phyloP scores from a whole-genome alignment of 2,888 invertebrate species.

The Caenorhabditis sp. region DNA sequence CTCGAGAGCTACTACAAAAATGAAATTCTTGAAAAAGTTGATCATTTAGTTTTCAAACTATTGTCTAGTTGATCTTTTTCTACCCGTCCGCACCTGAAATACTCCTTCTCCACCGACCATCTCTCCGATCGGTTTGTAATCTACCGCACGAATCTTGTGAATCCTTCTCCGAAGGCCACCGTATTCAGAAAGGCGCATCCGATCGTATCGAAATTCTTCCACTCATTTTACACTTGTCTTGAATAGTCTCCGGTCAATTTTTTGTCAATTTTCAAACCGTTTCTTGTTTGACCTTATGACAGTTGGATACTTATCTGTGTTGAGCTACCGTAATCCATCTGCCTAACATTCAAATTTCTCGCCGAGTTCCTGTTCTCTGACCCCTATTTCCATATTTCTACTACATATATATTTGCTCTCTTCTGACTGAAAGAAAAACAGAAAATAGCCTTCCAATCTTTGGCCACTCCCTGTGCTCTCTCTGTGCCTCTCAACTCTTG shows the following conservation, averaged over 20 bases:
- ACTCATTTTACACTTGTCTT: constrained; percentile 10
- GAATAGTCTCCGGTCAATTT: constrained; percentile 16
- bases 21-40: neutral
- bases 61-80: constrained; percentile 27
- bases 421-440: constrained; percentile 39
- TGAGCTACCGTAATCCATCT: constrained; percentile 2
- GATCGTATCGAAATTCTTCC: constrained; percentile 16
- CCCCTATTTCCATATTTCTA: constrained; percentile 10
- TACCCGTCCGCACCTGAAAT: neutral
- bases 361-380: neutral
- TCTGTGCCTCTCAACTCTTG: constrained; percentile 15
- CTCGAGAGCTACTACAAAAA: neutral
- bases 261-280: neutral
- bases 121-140: neutral
- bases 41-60: neutral
- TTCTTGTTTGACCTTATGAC: neutral
- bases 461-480: constrained; percentile 10
- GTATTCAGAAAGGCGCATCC: constrained; percentile 6
- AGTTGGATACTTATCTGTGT: too few species aligned
- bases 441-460: constrained; percentile 23
- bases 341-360: neutral
- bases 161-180: neutral
- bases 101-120: neutral
- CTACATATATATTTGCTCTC: constrained; percentile 9
- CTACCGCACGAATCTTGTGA: constrained; percentile 19